Evolutionary conservation across 2,797 vertebrate genomes (phyloP).

Genomic region (Myiothlypis chrysogaster): DNA sequence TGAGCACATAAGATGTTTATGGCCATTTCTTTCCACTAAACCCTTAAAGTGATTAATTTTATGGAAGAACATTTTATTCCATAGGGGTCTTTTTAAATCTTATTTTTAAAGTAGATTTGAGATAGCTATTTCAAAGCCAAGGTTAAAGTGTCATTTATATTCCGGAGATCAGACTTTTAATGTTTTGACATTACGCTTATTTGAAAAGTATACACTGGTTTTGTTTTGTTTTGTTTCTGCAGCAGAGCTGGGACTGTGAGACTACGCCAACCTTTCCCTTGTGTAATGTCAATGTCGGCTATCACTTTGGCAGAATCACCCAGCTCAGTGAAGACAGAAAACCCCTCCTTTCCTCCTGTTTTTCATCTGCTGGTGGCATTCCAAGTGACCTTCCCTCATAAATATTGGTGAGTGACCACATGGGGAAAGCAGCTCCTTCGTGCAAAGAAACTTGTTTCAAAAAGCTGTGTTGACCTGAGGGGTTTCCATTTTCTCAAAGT

Average conservation of each 20-base stretch:
- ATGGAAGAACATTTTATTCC: constrained; percentile 66
- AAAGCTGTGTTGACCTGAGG: not conserved
- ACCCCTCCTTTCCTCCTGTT: constrained; percentile 24
- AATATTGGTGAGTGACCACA: constrained; percentile 67
- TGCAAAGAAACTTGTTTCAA: constrained; percentile 39
- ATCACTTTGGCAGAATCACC: constrained; percentile 68
- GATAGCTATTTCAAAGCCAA: constrained; percentile 64
- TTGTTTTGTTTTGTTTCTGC: constrained; percentile 59
- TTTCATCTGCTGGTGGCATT: constrained; percentile 65
- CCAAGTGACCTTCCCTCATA: constrained; percentile 74
- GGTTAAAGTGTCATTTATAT: constrained; percentile 55
- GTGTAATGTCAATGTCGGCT: constrained; percentile 67
- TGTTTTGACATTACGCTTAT: constrained; percentile 53
- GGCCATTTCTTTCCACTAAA: constrained; percentile 78
- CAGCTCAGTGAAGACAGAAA: constrained; percentile 69
- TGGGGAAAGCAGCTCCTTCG: constrained; percentile 22
- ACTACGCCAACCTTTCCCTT: constrained; percentile 57
- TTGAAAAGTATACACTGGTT: constrained; percentile 14
- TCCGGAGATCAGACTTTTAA: constrained; percentile 62
- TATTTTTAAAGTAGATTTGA: constrained; percentile 55
- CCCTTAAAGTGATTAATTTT: constrained; percentile 85
- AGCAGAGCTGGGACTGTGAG: constrained; percentile 63
- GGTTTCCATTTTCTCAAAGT: not conserved
- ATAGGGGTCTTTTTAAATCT: constrained; percentile 57
- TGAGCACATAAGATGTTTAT: constrained; percentile 85